These are phyloP conservation scores for Pocillopora meandrina DNA, from an alignment of 92 coral and sea anemone genomes.

Conservation along the genomic window DNA sequence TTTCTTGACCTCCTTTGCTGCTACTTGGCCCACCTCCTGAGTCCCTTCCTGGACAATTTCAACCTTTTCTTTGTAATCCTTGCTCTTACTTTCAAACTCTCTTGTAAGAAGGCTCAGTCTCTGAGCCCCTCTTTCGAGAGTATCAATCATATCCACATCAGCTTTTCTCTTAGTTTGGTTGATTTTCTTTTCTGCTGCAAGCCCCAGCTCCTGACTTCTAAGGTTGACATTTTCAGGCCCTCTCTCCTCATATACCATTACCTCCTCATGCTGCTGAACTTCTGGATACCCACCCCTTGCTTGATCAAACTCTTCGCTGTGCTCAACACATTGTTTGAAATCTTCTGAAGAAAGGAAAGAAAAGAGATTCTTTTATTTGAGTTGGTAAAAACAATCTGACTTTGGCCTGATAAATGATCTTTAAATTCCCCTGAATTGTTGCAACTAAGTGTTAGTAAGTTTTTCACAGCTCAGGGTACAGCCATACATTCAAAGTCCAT, in stretches of 20 bases:
- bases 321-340: conserved; percentile 6
- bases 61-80: neutral
- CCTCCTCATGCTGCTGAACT: neutral
- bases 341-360: neutral
- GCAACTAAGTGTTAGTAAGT: too few species aligned
- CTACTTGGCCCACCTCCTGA: neutral
- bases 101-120: neutral
- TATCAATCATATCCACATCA: neutral
- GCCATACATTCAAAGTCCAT: too few species aligned
- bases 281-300: neutral
- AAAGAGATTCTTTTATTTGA: neutral
- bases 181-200: neutral
- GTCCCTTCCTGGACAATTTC: neutral
- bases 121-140: neutral
- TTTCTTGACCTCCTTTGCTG: neutral
- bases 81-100: neutral
- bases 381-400: too few species aligned
- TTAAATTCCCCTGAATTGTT: too few species aligned
- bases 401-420: too few species aligned
- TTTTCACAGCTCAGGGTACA: too few species aligned
- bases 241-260: neutral
- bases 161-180: neutral
- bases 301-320: neutral
- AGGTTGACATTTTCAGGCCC: too few species aligned
- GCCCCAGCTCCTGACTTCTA: too few species aligned